Percentiles rank a stretch among this genome's conserved stretches.
phyloP scores from a whole-genome alignment of 2,797 vertebrate species.

The Pogonophryne albipinna region DNA sequence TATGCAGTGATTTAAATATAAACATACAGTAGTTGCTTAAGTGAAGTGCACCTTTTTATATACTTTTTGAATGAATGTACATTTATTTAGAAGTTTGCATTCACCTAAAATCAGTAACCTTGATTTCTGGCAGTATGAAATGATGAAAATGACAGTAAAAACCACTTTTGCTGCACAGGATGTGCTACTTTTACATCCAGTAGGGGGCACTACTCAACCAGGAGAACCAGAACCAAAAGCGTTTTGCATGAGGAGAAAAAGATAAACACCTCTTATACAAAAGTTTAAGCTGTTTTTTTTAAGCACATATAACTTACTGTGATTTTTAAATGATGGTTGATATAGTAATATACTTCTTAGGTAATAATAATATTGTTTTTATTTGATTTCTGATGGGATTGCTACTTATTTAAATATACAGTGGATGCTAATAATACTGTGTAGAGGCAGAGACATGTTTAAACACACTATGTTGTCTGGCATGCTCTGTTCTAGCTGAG shows the following conservation, averaged over 20 bases:
- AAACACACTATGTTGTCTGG: constrained; percentile 45
- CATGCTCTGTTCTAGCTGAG: constrained; percentile 54
- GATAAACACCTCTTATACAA: constrained; percentile 7
- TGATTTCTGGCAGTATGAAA: constrained; percentile 10
- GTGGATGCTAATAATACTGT: constrained; percentile 48
- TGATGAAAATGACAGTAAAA: not conserved
- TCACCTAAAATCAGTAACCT: not conserved
- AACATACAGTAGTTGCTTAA: not conserved
- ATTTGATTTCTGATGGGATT: not conserved
- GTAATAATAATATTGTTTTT: not conserved
- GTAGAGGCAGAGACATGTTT: constrained; percentile 36
- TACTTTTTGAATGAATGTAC: not conserved
- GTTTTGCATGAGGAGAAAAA: constrained; percentile 27
- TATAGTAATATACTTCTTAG: not conserved
- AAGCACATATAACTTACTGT: constrained; percentile 12
- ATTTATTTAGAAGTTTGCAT: not conserved
- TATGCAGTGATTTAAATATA: not conserved
- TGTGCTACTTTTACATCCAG: constrained; percentile 53
- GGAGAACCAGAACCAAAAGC: constrained; percentile 37
- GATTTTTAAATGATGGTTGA: not conserved
- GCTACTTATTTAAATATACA: constrained; percentile 24
- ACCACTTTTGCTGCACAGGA: not conserved
- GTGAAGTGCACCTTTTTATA: not conserved
- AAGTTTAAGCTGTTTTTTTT: constrained; percentile 11
- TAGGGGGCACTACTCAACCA: constrained; percentile 82